Evolutionary conservation across 2,888 invertebrate genomes (phyloP).

Genomic region (Saturnia pavonia): DNA sequence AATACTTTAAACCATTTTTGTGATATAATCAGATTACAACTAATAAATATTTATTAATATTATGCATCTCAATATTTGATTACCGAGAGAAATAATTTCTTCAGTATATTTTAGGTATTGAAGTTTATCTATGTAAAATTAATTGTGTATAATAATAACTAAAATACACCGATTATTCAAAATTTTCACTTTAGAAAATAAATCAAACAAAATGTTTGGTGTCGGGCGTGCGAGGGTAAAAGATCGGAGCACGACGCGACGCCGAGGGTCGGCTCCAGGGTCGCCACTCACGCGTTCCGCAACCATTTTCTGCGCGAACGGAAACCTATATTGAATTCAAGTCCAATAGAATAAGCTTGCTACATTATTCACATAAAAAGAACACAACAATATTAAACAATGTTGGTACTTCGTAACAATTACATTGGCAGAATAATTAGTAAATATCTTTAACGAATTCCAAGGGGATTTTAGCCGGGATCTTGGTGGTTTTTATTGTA

Average conservation of each 20-base stretch:
- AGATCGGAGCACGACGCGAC: background rate
- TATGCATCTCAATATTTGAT: too few relatives aligned
- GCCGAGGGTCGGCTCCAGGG: conserved; percentile 16
- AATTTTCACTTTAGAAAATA: background rate
- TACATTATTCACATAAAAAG: conserved; percentile 27
- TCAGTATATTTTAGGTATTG: too few relatives aligned
- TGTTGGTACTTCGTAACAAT: background rate
- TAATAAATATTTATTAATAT: too few relatives aligned
- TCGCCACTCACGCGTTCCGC: conserved; percentile 55
- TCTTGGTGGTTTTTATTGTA: too few relatives aligned
- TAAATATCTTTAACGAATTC: background rate
- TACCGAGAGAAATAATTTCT: too few relatives aligned
- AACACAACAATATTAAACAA: background rate
- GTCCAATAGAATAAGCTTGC: conserved; percentile 55
- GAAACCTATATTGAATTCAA: conserved; percentile 70
- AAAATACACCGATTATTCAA: background rate
- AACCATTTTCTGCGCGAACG: conserved; percentile 73
- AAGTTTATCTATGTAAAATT: background rate
- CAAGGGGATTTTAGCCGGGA: too few relatives aligned
- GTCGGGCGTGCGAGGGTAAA: conserved; percentile 29
- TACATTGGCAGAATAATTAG: background rate
- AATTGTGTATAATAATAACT: background rate
- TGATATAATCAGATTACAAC: too few relatives aligned
- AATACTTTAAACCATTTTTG: too few relatives aligned
- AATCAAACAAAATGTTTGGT: conserved; percentile 24